phyloP scores from a whole-genome alignment of 2,113 vertebrate genomes.

The Pantherophis guttatus region DNA sequence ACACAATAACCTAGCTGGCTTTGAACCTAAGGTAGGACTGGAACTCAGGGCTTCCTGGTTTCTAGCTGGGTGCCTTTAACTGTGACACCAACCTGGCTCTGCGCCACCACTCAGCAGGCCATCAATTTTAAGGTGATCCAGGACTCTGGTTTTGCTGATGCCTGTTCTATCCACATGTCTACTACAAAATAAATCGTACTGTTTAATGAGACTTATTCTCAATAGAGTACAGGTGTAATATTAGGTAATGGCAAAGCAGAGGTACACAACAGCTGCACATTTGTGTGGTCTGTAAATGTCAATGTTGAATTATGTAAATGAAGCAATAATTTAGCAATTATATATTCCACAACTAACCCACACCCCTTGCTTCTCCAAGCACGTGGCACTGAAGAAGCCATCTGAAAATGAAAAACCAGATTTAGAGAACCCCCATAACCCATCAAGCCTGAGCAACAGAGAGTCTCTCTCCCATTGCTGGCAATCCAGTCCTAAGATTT shows the following conservation, averaged over 20 bases:
- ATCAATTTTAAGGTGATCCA: not conserved
- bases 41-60: not conserved
- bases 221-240: not conserved
- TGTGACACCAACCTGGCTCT: not conserved
- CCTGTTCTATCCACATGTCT: not conserved
- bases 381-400: not conserved
- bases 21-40: not conserved
- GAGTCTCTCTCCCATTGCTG: not conserved
- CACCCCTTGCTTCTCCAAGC: not conserved
- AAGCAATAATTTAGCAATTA: not conserved
- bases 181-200: not conserved
- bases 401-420: not conserved
- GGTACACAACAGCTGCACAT: not conserved
- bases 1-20: not conserved
- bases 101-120: not conserved
- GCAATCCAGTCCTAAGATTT: not conserved
- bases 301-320: not conserved
- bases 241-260: not conserved
- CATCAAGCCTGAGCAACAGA: not conserved
- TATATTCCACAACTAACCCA: not conserved
- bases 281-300: not conserved
- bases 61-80: not conserved
- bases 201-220: not conserved
- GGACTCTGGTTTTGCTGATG: not conserved
- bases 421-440: not conserved